These are phyloP conservation scores for Nasalis larvatus DNA, from an alignment of 2,113 vertebrate species.

Conservation along the genomic window DNA sequence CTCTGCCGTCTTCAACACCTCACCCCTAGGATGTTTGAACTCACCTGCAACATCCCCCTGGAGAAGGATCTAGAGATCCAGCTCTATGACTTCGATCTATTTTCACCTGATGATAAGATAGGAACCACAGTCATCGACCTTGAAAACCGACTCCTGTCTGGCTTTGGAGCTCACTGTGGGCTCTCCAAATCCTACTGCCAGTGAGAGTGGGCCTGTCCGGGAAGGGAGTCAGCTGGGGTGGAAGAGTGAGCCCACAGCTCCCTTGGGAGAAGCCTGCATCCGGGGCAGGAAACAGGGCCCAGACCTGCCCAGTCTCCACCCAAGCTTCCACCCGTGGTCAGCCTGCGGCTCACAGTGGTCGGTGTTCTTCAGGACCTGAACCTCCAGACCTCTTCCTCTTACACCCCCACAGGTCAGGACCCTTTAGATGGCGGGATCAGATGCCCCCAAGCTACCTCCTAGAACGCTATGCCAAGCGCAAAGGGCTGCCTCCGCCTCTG, in stretches of 20 bases:
- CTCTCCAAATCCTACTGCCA: conserved; percentile 79
- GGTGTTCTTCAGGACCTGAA: background rate
- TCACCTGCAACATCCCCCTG: conserved; percentile 80
- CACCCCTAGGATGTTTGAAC: conserved; percentile 80
- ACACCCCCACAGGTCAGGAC: conserved; percentile 48
- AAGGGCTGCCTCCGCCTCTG: conserved; percentile 62
- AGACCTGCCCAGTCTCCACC: background rate
- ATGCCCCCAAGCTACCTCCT: conserved; percentile 75
- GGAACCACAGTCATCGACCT: conserved; percentile 85
- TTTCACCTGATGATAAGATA: conserved; percentile 82
- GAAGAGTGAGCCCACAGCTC: background rate
- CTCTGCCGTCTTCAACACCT: background rate
- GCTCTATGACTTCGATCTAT: conserved; percentile 81
- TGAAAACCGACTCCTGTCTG: conserved; percentile 84
- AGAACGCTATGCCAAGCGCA: conserved; percentile 56
- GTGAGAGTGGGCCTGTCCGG: conserved; percentile 67
- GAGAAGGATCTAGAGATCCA: conserved; percentile 86
- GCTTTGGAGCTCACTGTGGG: conserved; percentile 83
- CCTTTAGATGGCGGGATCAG: conserved; percentile 82
- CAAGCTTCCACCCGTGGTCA: background rate
- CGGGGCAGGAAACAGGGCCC: background rate
- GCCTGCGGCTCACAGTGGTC: background rate
- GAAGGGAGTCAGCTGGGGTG: too few relatives aligned
- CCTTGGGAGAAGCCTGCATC: background rate
- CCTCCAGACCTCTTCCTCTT: background rate